Evolutionary conservation across 2,888 invertebrate species (phyloP).

Genomic region (Lapara coniferarum): DNA sequence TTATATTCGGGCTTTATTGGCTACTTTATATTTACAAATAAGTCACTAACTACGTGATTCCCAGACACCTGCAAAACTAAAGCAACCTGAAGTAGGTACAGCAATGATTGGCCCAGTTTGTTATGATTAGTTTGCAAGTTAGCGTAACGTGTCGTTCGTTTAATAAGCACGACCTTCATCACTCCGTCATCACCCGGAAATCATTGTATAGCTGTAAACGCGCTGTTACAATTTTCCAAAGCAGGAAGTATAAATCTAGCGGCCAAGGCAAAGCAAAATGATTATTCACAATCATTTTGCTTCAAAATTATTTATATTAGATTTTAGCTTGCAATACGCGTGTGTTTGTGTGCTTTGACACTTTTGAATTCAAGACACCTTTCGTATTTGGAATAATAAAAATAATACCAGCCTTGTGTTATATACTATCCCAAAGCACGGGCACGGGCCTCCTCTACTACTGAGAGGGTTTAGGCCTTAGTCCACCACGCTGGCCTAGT

Average conservation of each 20-base stretch:
- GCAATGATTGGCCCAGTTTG: slow-evolving; percentile 28
- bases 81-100: not conserved
- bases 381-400: too few relatives aligned
- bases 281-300: slow-evolving; percentile 55
- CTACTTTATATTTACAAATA: too few relatives aligned
- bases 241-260: slow-evolving; percentile 72
- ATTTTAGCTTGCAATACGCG: slow-evolving; percentile 23
- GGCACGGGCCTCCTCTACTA: too few relatives aligned
- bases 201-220: slow-evolving; percentile 65
- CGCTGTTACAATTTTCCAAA: slow-evolving; percentile 79
- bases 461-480: too few relatives aligned
- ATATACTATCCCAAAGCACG: too few relatives aligned
- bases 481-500: too few relatives aligned
- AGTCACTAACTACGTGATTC: not conserved
- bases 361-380: not conserved
- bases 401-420: too few relatives aligned
- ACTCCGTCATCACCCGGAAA: slow-evolving; percentile 78
- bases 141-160: slow-evolving; percentile 55
- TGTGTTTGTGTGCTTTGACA: not conserved
- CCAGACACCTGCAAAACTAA: not conserved
- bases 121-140: slow-evolving; percentile 47
- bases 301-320: slow-evolving; percentile 27
- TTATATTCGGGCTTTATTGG: too few relatives aligned
- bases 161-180: slow-evolving; percentile 67
- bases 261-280: slow-evolving; percentile 74